Base-by-base conservation (phyloP, 2,888 invertebrate genomes). In the Calameuta filiformis region DNA sequence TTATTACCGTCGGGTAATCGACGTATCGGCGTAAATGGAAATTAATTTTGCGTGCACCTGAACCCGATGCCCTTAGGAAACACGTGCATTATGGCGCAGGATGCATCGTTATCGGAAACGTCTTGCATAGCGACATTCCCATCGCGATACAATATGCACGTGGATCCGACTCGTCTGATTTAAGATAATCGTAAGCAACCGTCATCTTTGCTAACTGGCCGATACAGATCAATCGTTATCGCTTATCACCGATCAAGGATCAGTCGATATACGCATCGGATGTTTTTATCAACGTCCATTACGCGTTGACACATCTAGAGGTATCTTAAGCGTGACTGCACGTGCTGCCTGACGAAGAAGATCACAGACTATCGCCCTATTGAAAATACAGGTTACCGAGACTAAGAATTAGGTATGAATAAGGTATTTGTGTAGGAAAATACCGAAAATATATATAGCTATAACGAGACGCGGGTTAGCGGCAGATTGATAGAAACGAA, bases 11-110 rank as follows among this genome's bases (percentile, higher is more conserved):
- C 71, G 31, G 31, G 31, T 71, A 71, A 71, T 71, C 71, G 71
- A 71, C 71, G 71, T 71, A 71, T 71, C 30, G 81, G 77, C 79
- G 79, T 81, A 83, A 87, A 83, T 84, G 78, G 85, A 88, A 87
- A 88, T 88, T 89, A 87, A 89, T 89, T 87, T 85, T 81, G 83
- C 83, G 83, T 83, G 83, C 85, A 87, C 82, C 86, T 84, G 87
- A 56, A 56, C 56, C 15, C 56, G 56, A 56, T 9, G 56, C 56
- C 56, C 23, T 6, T 56, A 56, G 56, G 56, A 56, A 56, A 56
- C 9, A 56, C 56, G 56, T 56, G 9, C 23, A 56, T 56, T 56
- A 9, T 56, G 56, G 9, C 56, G 56, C 9, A 23, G 56, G 23
- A 56, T 56, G 56, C 56, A 23, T 56, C 56, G 9, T 56, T 56